Conservation (phyloP, 2,888 invertebrate genomes). For the Prionchulus punctatus region DNA sequence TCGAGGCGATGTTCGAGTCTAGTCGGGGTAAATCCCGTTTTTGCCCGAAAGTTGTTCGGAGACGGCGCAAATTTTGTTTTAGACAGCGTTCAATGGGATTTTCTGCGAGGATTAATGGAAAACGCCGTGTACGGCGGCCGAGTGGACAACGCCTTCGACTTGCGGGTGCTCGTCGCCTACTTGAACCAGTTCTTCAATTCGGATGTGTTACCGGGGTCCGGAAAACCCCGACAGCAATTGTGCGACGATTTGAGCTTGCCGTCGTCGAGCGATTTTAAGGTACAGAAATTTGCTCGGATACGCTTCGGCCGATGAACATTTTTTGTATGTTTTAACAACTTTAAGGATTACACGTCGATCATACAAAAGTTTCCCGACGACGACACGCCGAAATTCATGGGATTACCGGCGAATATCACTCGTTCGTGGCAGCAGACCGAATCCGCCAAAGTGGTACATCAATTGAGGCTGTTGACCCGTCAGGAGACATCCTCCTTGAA, state of each 20-base stretch:
- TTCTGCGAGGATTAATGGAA: slow-evolving; percentile 56
- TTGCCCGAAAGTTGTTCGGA: background rate
- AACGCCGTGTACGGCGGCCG: slow-evolving; percentile 70
- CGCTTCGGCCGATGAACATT: background rate
- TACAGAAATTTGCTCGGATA: too few species aligned
- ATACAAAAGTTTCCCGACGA: slow-evolving; percentile 52
- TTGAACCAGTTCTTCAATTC: slow-evolving; percentile 39
- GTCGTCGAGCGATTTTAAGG: slow-evolving; percentile 33
- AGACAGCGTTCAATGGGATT: slow-evolving; percentile 47
- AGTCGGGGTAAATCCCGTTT: too few species aligned
- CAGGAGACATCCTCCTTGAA: slow-evolving; percentile 22
- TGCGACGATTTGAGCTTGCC: slow-evolving; percentile 43
- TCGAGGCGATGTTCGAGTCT: slow-evolving; percentile 42
- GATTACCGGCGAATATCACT: slow-evolving; percentile 69
- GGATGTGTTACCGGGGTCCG: slow-evolving; percentile 18
- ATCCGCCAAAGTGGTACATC: slow-evolving; percentile 44
- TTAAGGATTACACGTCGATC: slow-evolving; percentile 48
- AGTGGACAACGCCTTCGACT: slow-evolving; percentile 60
- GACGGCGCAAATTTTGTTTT: background rate
- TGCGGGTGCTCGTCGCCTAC: slow-evolving; percentile 50
- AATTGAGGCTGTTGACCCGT: slow-evolving; percentile 37
- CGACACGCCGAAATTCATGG: slow-evolving; percentile 59
- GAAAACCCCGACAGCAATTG: slow-evolving; percentile 24
- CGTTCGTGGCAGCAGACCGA: slow-evolving; percentile 61
- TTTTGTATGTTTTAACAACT: background rate